Percentiles rank a stretch among this genome's conserved stretches.
Evolutionary conservation across 2,888 invertebrate genomes (phyloP).

Genomic region (Chirona hameri): DNA sequence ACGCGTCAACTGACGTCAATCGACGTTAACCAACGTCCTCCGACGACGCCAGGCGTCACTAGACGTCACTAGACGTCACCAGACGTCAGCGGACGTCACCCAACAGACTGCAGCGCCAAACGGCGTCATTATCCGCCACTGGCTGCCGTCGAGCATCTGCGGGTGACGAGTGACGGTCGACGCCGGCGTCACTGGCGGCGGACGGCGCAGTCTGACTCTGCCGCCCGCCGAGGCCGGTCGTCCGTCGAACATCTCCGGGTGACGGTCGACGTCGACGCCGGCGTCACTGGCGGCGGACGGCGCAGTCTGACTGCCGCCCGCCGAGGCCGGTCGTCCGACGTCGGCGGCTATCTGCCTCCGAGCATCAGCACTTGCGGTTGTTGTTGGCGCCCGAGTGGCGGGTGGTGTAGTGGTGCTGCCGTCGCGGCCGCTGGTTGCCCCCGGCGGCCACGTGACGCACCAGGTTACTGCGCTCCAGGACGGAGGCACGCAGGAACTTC

Average conservation of each 20-base stretch:
- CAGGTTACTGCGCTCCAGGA: slow-evolving; percentile 56
- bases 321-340: neutral
- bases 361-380: slow-evolving; percentile 57
- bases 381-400: slow-evolving; percentile 60
- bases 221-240: neutral
- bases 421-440: slow-evolving; percentile 53
- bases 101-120: too few species aligned
- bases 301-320: neutral
- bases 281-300: neutral
- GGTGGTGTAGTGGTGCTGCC: slow-evolving; percentile 37
- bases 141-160: too few species aligned
- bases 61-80: too few species aligned
- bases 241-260: neutral
- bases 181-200: neutral
- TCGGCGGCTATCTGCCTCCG: neutral
- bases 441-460: slow-evolving; percentile 54
- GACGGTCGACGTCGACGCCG: too few species aligned
- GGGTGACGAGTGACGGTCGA: too few species aligned
- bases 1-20: too few species aligned
- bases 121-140: too few species aligned
- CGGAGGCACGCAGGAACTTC: slow-evolving; percentile 25
- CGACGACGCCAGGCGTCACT: too few species aligned
- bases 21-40: too few species aligned
- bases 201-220: neutral
- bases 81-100: too few species aligned